These are phyloP conservation scores for Triplophysa siluroides DNA, from an alignment of 2,113 vertebrate genomes.

Conservation along the genomic window DNA sequence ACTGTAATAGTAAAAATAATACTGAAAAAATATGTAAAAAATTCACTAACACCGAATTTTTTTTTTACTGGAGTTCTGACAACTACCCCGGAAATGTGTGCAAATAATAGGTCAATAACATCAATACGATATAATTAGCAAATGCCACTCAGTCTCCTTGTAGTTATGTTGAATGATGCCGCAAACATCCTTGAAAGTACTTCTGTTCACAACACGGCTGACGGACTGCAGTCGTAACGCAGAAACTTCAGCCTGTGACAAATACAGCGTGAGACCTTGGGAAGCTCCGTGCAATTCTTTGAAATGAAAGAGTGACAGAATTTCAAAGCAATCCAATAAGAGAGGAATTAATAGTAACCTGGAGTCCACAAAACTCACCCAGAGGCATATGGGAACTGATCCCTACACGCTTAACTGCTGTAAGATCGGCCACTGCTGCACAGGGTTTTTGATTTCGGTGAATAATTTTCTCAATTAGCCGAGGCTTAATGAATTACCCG, in stretches of 20 bases:
- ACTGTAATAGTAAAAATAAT: too few species aligned
- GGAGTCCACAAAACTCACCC: not conserved
- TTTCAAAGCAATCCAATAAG: conserved; percentile 22
- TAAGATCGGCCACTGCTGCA: not conserved
- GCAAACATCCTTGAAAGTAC: conserved; percentile 34
- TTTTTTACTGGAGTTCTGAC: too few species aligned
- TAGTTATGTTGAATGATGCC: conserved; percentile 11
- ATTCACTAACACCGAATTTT: too few species aligned
- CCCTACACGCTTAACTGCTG: not conserved
- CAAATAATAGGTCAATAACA: too few species aligned
- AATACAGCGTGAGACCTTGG: not conserved
- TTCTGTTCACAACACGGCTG: conserved; percentile 11
- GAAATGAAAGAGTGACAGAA: not conserved
- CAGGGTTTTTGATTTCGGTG: conserved; percentile 6
- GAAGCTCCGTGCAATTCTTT: conserved; percentile 7
- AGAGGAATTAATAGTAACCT: conserved; percentile 21
- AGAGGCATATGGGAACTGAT: conserved; percentile 1
- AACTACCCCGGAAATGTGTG: too few species aligned
- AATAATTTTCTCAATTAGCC: conserved; percentile 45
- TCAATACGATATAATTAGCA: too few species aligned
- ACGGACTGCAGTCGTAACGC: not conserved
- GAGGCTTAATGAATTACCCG: conserved; percentile 44
- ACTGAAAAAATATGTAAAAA: too few species aligned
- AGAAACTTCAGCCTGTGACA: not conserved
- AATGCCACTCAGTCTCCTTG: not conserved